A percentile compares a stretch with the other conserved stretches of the same genome.
Evolutionary conservation across 1,140 invertebrate species (phyloP).

Genomic region (Medauroidea extradentata): DNA sequence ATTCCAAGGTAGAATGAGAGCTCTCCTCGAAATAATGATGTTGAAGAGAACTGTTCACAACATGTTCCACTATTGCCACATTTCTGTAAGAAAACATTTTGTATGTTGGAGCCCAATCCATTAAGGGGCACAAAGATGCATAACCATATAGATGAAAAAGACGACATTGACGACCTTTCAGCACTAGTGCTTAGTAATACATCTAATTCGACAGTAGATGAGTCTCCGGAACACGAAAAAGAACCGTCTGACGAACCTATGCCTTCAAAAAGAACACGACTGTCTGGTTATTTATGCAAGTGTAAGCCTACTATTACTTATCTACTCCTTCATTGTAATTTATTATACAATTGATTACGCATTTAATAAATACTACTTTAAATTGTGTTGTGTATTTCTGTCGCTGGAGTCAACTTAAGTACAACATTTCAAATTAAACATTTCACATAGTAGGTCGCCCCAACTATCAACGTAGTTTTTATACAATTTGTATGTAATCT

Average conservation of each 20-base stretch:
- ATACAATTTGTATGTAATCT: not conserved
- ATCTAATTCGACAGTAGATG: slow-evolving; percentile 11
- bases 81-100: not conserved
- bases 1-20: not conserved
- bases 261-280: slow-evolving; percentile 5
- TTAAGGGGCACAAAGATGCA: no score
- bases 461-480: not conserved
- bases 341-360: slow-evolving; percentile 3
- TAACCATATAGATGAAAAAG: slow-evolving; percentile 10
- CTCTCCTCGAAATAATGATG: slow-evolving; percentile 5
- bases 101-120: not conserved
- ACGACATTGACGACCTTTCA: slow-evolving; percentile 8
- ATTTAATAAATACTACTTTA: slow-evolving; percentile 5
- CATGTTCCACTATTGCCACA: not conserved
- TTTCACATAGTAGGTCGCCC: not conserved
- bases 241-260: not conserved
- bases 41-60: slow-evolving; percentile 3
- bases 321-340: slow-evolving; percentile 7
- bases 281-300: not conserved
- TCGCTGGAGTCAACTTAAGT: slow-evolving; percentile 4
- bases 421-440: not conserved
- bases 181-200: slow-evolving; percentile 5
- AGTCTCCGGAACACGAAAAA: slow-evolving; percentile 7
- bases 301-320: slow-evolving; percentile 6
- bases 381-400: slow-evolving; percentile 9